These are phyloP conservation scores for Lasioglossum marginatum DNA, from an alignment of 2,888 invertebrate genomes.

Conservation along the genomic window DNA sequence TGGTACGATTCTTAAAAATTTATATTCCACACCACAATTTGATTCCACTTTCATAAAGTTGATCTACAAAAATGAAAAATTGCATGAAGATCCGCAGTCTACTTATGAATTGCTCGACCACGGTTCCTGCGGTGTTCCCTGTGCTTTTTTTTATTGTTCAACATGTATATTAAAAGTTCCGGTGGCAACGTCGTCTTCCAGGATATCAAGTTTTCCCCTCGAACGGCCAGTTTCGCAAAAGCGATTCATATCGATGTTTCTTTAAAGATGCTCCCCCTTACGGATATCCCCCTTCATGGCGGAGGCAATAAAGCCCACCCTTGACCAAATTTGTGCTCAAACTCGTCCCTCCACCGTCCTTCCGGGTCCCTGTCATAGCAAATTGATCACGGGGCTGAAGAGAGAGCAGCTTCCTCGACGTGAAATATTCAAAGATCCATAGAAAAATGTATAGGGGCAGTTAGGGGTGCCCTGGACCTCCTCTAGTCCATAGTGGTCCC, in stretches of 20 bases:
- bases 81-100: too few species aligned
- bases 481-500: background rate
- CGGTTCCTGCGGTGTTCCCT: background rate
- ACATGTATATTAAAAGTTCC: background rate
- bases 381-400: conserved; percentile 25
- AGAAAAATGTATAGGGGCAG: background rate
- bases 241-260: conserved; percentile 50
- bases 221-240: conserved; percentile 22
- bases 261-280: conserved; percentile 18
- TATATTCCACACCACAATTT: too few species aligned
- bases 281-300: background rate
- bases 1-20: too few species aligned
- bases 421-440: conserved; percentile 8
- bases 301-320: conserved; percentile 47
- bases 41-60: too few species aligned
- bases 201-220: conserved; percentile 18
- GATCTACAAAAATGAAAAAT: too few species aligned
- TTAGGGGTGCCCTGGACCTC: background rate
- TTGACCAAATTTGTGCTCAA: conserved; percentile 36
- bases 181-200: background rate
- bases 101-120: background rate
- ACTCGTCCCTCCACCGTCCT: background rate
- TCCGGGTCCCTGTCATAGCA: background rate
- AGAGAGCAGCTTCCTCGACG: background rate
- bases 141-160: background rate